Percentiles rank a stretch among this genome's conserved stretches.
Conservation (phyloP, 2,113 vertebrate species). For the Irena cyanogastra region DNA sequence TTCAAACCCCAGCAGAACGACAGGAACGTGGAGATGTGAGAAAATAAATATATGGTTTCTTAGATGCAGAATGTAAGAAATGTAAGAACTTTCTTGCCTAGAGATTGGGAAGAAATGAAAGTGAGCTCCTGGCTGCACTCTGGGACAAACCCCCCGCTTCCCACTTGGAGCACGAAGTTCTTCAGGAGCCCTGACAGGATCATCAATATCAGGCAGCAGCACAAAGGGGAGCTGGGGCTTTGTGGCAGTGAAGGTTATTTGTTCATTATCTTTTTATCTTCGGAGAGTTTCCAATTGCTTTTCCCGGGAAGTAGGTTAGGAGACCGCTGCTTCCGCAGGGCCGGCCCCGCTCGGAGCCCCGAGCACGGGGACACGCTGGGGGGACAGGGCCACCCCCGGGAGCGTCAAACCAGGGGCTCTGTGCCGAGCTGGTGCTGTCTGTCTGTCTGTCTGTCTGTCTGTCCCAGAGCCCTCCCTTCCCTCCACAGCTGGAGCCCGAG, state of each 20-base stretch:
- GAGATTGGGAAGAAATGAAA: background rate
- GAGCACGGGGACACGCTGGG: rapidly evolving
- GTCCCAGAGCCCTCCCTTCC: background rate
- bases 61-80: background rate
- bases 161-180: background rate
- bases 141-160: background rate
- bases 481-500: rapidly evolving
- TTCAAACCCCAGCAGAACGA: background rate
- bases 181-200: background rate
- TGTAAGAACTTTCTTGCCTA: background rate
- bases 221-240: background rate
- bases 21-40: background rate
- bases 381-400: background rate
- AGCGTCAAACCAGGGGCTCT: rapidly evolving
- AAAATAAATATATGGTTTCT: background rate
- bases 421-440: background rate
- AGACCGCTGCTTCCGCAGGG: background rate
- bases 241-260: conserved; percentile 17
- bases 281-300: background rate
- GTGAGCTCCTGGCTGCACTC: background rate
- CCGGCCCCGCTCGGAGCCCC: background rate
- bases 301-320: background rate
- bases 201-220: conserved; percentile 4
- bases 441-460: background rate
- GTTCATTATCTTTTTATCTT: conserved; percentile 24